phyloP scores from a whole-genome alignment of 2,113 vertebrate genomes.

The Panthera tigris region DNA sequence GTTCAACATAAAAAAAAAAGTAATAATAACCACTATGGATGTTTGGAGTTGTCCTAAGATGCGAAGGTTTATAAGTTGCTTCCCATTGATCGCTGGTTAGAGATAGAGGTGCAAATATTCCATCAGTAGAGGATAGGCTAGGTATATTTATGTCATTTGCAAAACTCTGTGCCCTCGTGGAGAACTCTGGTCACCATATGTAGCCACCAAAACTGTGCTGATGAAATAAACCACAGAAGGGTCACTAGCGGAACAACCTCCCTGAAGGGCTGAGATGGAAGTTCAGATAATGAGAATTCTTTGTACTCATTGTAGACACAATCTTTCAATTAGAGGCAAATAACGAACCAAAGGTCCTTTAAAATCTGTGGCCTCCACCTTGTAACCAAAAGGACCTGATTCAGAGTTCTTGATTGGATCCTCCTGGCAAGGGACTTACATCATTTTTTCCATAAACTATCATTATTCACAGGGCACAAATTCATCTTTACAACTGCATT shows the following conservation, averaged over 20 bases:
- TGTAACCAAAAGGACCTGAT: background rate
- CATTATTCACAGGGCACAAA: background rate
- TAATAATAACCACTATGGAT: background rate
- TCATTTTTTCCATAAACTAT: background rate
- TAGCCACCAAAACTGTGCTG: background rate
- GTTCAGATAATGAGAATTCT: constrained; percentile 54
- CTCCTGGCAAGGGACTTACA: background rate
- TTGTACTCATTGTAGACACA: background rate
- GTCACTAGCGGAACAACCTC: background rate
- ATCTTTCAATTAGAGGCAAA: constrained; percentile 63
- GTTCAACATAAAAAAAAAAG: background rate
- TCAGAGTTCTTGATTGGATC: background rate
- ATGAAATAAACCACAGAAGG: background rate
- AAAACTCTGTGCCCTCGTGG: background rate
- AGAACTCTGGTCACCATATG: background rate
- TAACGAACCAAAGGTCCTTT: constrained; percentile 25
- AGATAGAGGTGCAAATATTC: background rate
- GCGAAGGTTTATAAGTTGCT: background rate
- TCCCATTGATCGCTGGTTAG: background rate
- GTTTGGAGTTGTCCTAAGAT: background rate
- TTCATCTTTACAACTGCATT: background rate
- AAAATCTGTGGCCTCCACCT: constrained; percentile 43
- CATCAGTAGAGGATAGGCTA: background rate
- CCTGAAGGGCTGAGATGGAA: constrained; percentile 12
- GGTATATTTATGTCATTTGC: background rate